Percentiles rank a stretch among this genome's conserved stretches.
Evolutionary conservation across 2,113 vertebrate species (phyloP).

Genomic region (Fukomys damarensis): DNA sequence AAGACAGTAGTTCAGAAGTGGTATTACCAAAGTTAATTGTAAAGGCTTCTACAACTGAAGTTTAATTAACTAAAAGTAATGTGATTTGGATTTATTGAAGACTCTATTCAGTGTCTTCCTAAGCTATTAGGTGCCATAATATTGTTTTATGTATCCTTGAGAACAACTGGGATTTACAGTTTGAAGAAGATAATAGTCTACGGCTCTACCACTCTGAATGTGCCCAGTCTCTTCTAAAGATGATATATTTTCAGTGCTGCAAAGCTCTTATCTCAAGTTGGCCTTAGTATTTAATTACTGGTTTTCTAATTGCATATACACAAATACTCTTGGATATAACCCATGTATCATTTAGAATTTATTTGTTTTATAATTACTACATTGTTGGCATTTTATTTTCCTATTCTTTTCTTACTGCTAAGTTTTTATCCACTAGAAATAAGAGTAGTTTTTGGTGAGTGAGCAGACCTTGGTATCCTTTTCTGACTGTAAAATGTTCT

Average conservation of each 20-base stretch:
- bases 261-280: neutral
- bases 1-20: neutral
- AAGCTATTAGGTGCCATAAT: neutral
- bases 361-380: neutral
- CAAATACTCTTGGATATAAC: neutral
- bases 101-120: neutral
- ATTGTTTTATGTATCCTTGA: neutral
- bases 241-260: neutral
- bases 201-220: no score
- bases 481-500: neutral
- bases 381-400: neutral
- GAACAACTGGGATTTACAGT: neutral
- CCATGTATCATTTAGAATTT: neutral
- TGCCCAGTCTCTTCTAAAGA: no score
- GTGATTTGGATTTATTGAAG: neutral
- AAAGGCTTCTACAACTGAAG: neutral
- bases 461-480: neutral
- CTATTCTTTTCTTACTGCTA: neutral
- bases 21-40: neutral
- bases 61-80: constrained; percentile 9
- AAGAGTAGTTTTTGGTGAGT: neutral
- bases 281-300: neutral
- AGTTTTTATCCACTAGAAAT: constrained; percentile 26
- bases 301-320: neutral
- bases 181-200: neutral